These are phyloP conservation scores for Equus quagga DNA, from an alignment of 2,113 vertebrate genomes.

Conservation along the genomic window DNA sequence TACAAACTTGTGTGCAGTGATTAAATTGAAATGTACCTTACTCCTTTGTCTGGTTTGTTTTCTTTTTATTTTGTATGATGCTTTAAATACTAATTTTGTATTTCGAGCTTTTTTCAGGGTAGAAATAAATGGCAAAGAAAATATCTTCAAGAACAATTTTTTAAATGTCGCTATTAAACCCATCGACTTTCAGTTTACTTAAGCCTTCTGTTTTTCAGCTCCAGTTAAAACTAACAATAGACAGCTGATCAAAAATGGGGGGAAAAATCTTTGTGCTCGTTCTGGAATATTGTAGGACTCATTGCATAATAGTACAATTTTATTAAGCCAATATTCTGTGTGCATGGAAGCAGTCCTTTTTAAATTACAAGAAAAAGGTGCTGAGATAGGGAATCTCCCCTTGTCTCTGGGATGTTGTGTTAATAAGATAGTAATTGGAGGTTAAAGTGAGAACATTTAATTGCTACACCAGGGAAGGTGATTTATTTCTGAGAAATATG, in stretches of 20 bases:
- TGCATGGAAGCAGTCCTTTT: background rate
- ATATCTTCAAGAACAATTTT: slow-evolving; percentile 47
- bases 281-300: background rate
- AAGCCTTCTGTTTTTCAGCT: slow-evolving; percentile 52
- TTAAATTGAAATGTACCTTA: slow-evolving; percentile 71
- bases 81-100: slow-evolving; percentile 46
- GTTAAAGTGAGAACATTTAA: background rate
- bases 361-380: background rate
- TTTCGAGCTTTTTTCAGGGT: slow-evolving; percentile 63
- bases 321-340: background rate
- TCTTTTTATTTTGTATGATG: slow-evolving; percentile 28
- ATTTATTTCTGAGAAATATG: background rate
- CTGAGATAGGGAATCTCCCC: background rate
- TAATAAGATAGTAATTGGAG: background rate
- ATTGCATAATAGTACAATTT: background rate
- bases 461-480: background rate
- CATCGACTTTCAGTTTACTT: background rate
- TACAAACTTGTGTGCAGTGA: slow-evolving; percentile 56
- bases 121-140: slow-evolving; percentile 53
- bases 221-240: slow-evolving; percentile 53
- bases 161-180: background rate
- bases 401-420: no score
- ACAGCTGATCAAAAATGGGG: background rate
- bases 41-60: slow-evolving; percentile 61
- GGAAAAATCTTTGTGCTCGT: background rate